Conservation (phyloP, 2,113 vertebrate genomes). For the Coturnix japonica region DNA sequence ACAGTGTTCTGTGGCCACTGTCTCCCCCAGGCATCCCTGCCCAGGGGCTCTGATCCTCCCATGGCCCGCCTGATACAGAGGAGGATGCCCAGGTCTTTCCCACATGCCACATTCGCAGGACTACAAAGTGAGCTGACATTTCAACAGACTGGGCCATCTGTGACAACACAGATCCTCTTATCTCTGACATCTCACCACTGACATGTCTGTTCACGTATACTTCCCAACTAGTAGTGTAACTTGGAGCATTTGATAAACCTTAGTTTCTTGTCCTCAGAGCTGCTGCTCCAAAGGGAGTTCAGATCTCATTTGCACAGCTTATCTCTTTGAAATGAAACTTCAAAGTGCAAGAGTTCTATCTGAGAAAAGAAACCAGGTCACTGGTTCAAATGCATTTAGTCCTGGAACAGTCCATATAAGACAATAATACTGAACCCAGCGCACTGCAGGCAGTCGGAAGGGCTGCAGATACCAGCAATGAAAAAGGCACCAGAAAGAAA, state of each 20-base stretch:
- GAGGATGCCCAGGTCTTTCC: not conserved
- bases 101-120: not conserved
- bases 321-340: not conserved
- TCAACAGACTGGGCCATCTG: not conserved
- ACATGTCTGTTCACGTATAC: not conserved
- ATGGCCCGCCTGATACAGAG: not conserved
- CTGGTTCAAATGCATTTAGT: not conserved
- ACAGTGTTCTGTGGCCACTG: not conserved
- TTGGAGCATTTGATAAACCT: not conserved
- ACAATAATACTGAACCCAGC: not conserved
- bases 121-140: not conserved
- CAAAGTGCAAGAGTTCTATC: not conserved
- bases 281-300: not conserved
- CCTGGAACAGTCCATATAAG: not conserved
- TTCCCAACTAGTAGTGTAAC: not conserved
- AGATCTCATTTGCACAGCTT: not conserved
- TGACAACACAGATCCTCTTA: not conserved
- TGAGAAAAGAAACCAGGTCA: not conserved
- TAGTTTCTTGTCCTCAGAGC: not conserved
- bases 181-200: not conserved
- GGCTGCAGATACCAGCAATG: not conserved
- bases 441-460: not conserved
- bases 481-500: not conserved
- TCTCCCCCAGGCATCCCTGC: not conserved
- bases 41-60: not conserved